Conservation (phyloP, 2,888 invertebrate genomes). For the Trachelus stipa region DNA sequence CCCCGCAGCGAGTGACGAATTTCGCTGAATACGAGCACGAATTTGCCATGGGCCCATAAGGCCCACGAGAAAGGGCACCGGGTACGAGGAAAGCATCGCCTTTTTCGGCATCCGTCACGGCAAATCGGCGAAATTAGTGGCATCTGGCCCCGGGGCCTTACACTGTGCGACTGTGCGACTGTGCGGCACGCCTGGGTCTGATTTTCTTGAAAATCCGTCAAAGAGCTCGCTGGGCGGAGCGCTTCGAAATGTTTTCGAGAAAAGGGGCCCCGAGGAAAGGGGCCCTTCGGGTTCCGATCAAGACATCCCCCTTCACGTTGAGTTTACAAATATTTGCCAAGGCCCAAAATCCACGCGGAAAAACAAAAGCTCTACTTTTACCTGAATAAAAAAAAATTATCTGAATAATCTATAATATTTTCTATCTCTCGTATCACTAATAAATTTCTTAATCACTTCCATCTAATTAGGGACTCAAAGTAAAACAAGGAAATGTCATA, state of each 20-base stretch:
- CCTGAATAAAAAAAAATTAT: no score
- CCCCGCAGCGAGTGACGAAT: conserved; percentile 38
- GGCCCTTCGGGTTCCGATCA: conserved; percentile 6
- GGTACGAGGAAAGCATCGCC: conserved; percentile 14
- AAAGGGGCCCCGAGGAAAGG: conserved; percentile 26
- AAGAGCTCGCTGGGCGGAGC: conserved; percentile 32
- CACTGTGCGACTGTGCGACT: not conserved
- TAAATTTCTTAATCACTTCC: no score
- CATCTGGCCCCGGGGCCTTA: conserved; percentile 45
- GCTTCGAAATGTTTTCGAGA: conserved; percentile 35
- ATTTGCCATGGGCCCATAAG: conserved; percentile 41
- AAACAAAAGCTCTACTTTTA: no score
- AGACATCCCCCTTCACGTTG: conserved; percentile 22
- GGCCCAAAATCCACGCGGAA: not conserved
- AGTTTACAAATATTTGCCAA: conserved; percentile 54
- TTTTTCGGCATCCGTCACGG: conserved; percentile 46
- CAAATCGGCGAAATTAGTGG: conserved; percentile 56
- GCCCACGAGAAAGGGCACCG: conserved; percentile 6
- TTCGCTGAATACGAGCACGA: conserved; percentile 40
- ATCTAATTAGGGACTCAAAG: no score
- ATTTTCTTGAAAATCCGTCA: conserved; percentile 34
- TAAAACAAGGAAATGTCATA: no score
- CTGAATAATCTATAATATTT: no score
- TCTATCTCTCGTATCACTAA: no score
- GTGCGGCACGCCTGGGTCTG: no score